These are phyloP conservation scores for Pseudolycoriella hygida DNA, from an alignment of 2,888 invertebrate genomes.

Conservation along the genomic window DNA sequence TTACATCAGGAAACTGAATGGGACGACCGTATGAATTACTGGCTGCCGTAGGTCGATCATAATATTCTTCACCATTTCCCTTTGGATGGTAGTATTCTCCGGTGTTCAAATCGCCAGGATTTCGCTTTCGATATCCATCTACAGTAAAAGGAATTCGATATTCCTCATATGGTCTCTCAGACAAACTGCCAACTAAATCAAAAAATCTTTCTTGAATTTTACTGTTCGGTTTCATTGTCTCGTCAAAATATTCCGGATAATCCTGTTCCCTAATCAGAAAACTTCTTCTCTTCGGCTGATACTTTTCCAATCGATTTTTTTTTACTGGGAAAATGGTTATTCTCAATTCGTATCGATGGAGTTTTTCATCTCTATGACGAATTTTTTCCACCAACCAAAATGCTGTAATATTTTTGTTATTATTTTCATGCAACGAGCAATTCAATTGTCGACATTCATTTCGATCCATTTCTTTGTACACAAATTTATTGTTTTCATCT, in stretches of 20 bases:
- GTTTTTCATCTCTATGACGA: conserved; percentile 36
- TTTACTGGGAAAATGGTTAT: conserved; percentile 43
- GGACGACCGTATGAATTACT: conserved; percentile 6
- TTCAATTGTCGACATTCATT: conserved; percentile 22
- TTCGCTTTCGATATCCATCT: neutral
- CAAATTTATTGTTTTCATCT: conserved; percentile 30
- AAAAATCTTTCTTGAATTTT: conserved; percentile 4
- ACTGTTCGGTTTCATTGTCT: neutral
- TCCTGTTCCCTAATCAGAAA: conserved; percentile 40
- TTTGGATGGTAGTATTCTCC: conserved; percentile 18
- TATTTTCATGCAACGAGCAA: conserved; percentile 24
- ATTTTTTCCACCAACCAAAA: conserved; percentile 52
- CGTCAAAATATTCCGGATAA: conserved; percentile 22
- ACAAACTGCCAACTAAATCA: neutral
- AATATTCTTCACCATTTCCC: neutral
- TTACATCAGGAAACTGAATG: conserved; percentile 5
- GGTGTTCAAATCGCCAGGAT: conserved; percentile 17
- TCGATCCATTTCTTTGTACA: conserved; percentile 32
- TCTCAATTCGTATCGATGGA: conserved; percentile 44
- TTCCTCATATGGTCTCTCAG: neutral
- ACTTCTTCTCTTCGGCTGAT: conserved; percentile 38
- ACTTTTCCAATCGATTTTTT: conserved; percentile 20
- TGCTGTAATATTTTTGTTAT: conserved; percentile 33
- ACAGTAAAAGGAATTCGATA: neutral
- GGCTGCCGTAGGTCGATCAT: neutral